Percentiles rank a stretch among this genome's conserved stretches.
Evolutionary conservation across 2,888 invertebrate genomes (phyloP).

Genomic region (Odiellus spinosus): DNA sequence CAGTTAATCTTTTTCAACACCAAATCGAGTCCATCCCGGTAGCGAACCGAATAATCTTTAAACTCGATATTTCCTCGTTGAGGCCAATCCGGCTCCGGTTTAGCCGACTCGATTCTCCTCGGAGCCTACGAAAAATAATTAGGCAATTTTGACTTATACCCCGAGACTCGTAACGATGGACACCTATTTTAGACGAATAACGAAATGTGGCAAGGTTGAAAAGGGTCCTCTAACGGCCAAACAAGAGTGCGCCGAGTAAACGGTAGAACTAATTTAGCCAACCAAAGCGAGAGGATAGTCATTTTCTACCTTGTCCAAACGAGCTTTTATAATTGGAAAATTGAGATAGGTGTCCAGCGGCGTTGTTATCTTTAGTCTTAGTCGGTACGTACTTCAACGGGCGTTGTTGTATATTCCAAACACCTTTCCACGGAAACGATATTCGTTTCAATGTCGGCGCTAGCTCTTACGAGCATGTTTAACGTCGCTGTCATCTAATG

Average conservation of each 20-base stretch:
- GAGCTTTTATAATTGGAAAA: too few species aligned
- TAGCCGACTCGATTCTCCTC: slow-evolving; percentile 29
- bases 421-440: slow-evolving; percentile 94
- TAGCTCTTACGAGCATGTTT: slow-evolving; percentile 92
- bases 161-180: too few species aligned
- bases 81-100: slow-evolving; percentile 59
- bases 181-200: too few species aligned
- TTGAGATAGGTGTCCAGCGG: too few species aligned
- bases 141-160: too few species aligned
- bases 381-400: slow-evolving; percentile 18
- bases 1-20: slow-evolving; percentile 66
- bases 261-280: too few species aligned
- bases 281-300: too few species aligned
- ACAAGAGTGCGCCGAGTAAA: too few species aligned
- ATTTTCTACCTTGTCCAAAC: too few species aligned
- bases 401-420: slow-evolving; percentile 54
- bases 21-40: slow-evolving; percentile 68
- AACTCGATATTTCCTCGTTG: slow-evolving; percentile 60
- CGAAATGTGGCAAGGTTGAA: too few species aligned
- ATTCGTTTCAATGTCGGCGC: slow-evolving; percentile 90
- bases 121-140: slow-evolving; percentile 15
- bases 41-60: slow-evolving; percentile 64
- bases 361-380: too few species aligned
- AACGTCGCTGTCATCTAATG: slow-evolving; percentile 71
- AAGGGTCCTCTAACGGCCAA: too few species aligned